Evolutionary conservation across 1,140 invertebrate genomes (phyloP).

Genomic region (Asbolus verrucosus): DNA sequence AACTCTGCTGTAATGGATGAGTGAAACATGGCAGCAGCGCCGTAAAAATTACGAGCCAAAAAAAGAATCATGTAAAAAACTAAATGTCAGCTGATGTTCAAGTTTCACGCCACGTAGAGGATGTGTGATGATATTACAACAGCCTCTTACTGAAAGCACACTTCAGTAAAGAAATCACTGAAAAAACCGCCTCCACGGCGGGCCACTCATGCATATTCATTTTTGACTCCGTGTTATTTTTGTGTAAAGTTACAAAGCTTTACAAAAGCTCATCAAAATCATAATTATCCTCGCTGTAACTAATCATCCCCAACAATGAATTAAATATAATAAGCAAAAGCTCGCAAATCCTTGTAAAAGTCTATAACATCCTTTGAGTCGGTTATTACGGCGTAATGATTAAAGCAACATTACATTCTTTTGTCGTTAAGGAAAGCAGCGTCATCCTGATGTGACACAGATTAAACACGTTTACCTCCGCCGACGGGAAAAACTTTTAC

Average conservation of each 20-base stretch:
- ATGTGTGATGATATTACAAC: too few species aligned
- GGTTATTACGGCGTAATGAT: conserved; percentile 19
- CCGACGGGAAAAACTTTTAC: conserved; percentile 6
- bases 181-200: too few species aligned
- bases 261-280: not conserved
- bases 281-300: conserved; percentile 3
- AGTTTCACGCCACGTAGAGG: too few species aligned
- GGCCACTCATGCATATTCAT: too few species aligned
- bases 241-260: not conserved
- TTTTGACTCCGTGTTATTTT: too few species aligned
- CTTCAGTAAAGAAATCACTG: too few species aligned
- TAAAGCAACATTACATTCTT: conserved; percentile 29
- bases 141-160: too few species aligned
- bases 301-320: conserved; percentile 2
- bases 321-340: conserved; percentile 19
- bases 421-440: conserved; percentile 28
- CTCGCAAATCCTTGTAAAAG: not conserved
- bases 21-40: too few species aligned
- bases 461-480: conserved; percentile 49
- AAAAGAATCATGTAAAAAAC: too few species aligned
- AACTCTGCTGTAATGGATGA: too few species aligned
- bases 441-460: conserved; percentile 46
- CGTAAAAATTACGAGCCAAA: too few species aligned
- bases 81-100: too few species aligned
- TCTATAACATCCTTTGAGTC: conserved; percentile 6